These are phyloP conservation scores for Crocuta crocuta DNA, from an alignment of 2,113 vertebrate species.

Conservation along the genomic window DNA sequence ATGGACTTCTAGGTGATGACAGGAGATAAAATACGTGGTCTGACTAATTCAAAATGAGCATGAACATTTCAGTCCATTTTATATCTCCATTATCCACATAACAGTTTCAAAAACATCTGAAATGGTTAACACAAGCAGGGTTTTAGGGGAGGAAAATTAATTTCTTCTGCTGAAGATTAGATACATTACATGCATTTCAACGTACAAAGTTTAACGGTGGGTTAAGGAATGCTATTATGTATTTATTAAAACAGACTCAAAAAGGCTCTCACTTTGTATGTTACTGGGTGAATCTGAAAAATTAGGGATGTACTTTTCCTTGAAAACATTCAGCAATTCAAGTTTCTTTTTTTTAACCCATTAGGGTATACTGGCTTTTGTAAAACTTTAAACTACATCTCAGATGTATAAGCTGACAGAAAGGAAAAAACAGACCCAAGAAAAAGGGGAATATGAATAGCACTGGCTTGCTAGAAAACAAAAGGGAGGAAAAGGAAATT, in stretches of 20 bases:
- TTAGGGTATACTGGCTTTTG: background rate
- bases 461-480: background rate
- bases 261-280: background rate
- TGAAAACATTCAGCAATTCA: background rate
- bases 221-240: background rate
- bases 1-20: background rate
- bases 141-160: background rate
- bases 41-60: background rate
- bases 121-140: background rate
- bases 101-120: background rate
- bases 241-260: background rate
- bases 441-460: background rate
- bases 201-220: background rate
- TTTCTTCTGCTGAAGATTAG: background rate
- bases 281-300: background rate
- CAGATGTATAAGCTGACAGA: background rate
- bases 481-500: background rate
- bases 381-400: constrained; percentile 6
- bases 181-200: background rate
- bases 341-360: background rate
- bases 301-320: constrained; percentile 2
- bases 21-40: background rate
- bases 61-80: background rate
- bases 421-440: background rate
- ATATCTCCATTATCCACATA: background rate